Percentiles rank a stretch among this genome's conserved stretches.
phyloP scores from a whole-genome alignment of 2,113 vertebrate genomes.

The Scytalopus superciliaris region DNA sequence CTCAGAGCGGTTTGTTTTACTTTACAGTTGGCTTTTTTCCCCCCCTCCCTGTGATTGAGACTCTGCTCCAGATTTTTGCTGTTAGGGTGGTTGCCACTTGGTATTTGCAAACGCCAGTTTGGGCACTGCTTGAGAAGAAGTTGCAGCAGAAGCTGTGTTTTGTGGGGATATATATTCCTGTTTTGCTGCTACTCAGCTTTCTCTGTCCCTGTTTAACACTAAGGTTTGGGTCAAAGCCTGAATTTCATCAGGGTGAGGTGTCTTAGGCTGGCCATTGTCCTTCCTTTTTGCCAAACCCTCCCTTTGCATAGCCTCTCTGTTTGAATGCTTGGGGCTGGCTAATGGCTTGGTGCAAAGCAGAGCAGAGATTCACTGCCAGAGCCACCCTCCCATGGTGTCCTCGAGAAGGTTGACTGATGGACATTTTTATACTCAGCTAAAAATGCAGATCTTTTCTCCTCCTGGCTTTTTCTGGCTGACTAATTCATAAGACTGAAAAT shows the following conservation, averaged over 20 bases:
- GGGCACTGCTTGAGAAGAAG: neutral
- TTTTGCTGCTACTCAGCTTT: neutral
- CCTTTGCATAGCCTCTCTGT: neutral
- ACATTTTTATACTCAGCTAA: neutral
- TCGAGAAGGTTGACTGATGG: neutral
- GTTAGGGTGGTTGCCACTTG: neutral
- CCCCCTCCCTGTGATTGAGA: neutral
- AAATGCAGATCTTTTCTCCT: neutral
- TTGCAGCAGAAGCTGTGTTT: neutral
- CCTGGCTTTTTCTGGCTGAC: neutral
- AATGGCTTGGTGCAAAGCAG: neutral
- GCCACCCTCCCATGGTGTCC: accelerated
- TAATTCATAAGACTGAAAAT: neutral
- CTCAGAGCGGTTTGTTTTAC: neutral
- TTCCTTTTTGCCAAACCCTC: neutral
- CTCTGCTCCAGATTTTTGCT: neutral
- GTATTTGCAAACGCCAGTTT: neutral
- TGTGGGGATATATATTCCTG: neutral
- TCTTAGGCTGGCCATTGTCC: neutral
- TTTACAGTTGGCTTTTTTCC: neutral
- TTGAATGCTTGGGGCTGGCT: neutral
- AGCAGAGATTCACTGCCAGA: neutral
- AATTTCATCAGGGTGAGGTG: neutral
- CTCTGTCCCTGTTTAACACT: neutral
- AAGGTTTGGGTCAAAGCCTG: neutral